Percentiles rank a stretch among this genome's conserved stretches.
Conservation (phyloP, 2,797 vertebrate species). For the Pseudochaenichthys georgianus region DNA sequence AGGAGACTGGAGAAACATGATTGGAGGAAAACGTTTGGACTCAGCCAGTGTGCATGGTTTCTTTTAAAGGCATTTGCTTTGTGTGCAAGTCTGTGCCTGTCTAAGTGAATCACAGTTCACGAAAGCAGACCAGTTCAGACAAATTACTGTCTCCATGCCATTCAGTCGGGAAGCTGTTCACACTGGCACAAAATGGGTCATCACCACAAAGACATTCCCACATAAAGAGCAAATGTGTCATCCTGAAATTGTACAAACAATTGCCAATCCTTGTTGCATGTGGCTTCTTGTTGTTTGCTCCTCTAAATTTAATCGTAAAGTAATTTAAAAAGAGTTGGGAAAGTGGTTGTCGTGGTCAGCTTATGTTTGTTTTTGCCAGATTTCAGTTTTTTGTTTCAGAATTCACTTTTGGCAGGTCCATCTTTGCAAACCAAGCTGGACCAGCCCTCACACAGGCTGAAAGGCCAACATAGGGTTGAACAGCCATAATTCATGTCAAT, state of each 20-base stretch:
- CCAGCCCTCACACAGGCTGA: constrained; percentile 13
- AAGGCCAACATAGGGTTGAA: constrained; percentile 7
- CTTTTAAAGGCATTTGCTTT: constrained; percentile 1
- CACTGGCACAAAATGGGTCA: background rate
- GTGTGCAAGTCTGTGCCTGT: constrained; percentile 23
- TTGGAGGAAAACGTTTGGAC: background rate
- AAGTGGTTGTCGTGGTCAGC: constrained; percentile 2
- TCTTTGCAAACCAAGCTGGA: background rate
- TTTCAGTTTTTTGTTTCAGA: constrained; percentile 21
- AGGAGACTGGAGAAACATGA: constrained; percentile 10
- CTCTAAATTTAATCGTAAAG: constrained; percentile 3
- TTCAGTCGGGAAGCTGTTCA: background rate
- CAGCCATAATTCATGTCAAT: constrained; percentile 7
- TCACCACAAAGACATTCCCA: background rate
- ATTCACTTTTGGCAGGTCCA: constrained; percentile 23
- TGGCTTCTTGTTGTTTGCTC: background rate
- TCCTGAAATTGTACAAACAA: background rate
- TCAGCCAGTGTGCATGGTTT: background rate
- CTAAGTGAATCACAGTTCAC: constrained; percentile 1
- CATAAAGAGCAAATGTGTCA: background rate
- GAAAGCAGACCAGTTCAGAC: background rate
- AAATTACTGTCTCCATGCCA: background rate
- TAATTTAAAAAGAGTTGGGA: background rate
- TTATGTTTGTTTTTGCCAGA: constrained; percentile 19
- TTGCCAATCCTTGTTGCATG: background rate